These are phyloP conservation scores for Phalacrocorax pelagicus DNA, from an alignment of 2,113 vertebrate genomes.

Conservation along the genomic window DNA sequence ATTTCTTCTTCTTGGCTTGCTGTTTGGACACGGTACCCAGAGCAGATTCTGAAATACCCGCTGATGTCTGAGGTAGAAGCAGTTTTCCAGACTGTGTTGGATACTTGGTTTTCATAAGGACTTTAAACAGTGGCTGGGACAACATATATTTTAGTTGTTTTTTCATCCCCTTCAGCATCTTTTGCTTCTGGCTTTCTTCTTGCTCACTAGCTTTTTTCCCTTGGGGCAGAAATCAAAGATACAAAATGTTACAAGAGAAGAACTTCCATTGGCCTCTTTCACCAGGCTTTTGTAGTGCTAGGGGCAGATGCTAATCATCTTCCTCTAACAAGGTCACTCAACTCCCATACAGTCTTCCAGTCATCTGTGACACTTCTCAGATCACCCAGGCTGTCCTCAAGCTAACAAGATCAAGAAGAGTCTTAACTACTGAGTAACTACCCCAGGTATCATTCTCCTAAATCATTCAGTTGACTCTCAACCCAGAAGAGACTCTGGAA, in stretches of 20 bases:
- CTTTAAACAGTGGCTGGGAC: constrained; percentile 85
- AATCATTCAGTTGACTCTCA: not conserved
- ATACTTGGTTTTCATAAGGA: constrained; percentile 86
- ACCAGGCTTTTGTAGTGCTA: not conserved
- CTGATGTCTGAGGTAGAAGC: constrained; percentile 58
- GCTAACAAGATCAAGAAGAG: not conserved
- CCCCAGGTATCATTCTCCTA: not conserved
- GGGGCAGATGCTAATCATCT: not conserved
- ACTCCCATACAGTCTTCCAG: not conserved
- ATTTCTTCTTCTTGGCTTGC: constrained; percentile 52
- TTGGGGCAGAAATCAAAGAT: constrained; percentile 23
- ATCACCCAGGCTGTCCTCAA: not conserved
- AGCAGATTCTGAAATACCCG: constrained; percentile 72
- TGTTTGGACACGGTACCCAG: constrained; percentile 76
- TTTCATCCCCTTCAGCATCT: constrained; percentile 87
- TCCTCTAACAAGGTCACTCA: not conserved
- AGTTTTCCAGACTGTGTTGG: constrained; percentile 91
- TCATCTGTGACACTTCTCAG: not conserved
- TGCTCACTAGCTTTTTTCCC: constrained; percentile 72
- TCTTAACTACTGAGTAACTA: not conserved
- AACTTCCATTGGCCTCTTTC: not conserved
- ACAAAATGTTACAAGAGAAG: not conserved
- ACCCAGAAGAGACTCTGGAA: not conserved
- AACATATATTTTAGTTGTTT: constrained; percentile 87
- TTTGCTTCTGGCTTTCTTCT: constrained; percentile 83